Evolutionary conservation across 2,888 invertebrate species (phyloP).

Genomic region (Chesias legatella): DNA sequence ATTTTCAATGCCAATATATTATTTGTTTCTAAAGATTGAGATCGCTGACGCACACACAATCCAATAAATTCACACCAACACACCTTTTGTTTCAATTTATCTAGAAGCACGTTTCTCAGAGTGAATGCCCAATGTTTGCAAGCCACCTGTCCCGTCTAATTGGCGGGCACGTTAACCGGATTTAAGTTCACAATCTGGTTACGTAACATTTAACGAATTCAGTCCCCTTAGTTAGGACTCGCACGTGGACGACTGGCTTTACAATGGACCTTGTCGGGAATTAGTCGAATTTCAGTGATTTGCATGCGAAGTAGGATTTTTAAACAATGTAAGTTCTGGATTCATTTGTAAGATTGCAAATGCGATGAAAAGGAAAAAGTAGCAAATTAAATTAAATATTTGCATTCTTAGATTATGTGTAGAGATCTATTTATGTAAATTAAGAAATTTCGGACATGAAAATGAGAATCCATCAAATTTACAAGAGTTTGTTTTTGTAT

Average conservation of each 20-base stretch:
- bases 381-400: too few relatives aligned
- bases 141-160: constrained; percentile 60
- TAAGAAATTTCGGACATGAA: too few relatives aligned
- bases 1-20: too few relatives aligned
- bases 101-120: constrained; percentile 20
- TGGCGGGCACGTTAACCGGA: constrained; percentile 62
- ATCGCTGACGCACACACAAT: too few relatives aligned
- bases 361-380: too few relatives aligned
- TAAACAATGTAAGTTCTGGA: constrained; percentile 1
- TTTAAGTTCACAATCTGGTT: constrained; percentile 70
- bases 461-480: too few relatives aligned
- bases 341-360: too few relatives aligned
- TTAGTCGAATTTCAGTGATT: constrained; percentile 14
- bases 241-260: constrained; percentile 42
- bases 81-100: not conserved
- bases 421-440: too few relatives aligned
- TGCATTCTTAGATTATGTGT: too few relatives aligned
- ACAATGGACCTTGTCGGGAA: constrained; percentile 26
- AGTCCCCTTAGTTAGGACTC: constrained; percentile 56
- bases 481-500: too few relatives aligned
- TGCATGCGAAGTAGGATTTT: constrained; percentile 1
- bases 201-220: constrained; percentile 68
- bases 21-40: too few relatives aligned
- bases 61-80: too few relatives aligned
- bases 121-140: constrained; percentile 20